These are phyloP conservation scores for Gadopsis marmoratus DNA, from an alignment of 2,797 vertebrate genomes.

Conservation along the genomic window DNA sequence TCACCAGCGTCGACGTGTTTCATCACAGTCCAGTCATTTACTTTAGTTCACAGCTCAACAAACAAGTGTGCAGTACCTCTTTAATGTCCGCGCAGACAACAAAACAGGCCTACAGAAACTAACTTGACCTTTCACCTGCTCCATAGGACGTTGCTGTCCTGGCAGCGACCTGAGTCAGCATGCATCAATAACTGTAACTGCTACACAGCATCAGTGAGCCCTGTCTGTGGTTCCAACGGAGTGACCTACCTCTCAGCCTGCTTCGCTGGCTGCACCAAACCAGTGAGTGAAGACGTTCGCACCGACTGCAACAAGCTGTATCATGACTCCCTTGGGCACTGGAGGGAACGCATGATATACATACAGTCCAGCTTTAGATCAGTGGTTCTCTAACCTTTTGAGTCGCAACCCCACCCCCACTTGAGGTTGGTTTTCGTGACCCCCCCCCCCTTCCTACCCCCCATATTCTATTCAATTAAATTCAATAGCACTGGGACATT, in stretches of 20 bases:
- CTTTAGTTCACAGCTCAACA: too few species aligned
- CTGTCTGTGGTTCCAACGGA: slow-evolving; percentile 95
- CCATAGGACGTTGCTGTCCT: slow-evolving; percentile 80
- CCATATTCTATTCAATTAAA: too few species aligned
- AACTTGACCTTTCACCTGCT: slow-evolving; percentile 59
- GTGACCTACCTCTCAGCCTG: slow-evolving; percentile 98
- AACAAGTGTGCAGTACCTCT: too few species aligned
- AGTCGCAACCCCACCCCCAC: too few species aligned
- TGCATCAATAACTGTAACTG: slow-evolving; percentile 98
- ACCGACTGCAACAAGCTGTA: not conserved
- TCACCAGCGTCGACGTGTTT: too few species aligned
- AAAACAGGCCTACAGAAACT: not conserved
- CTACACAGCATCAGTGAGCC: slow-evolving; percentile 95
- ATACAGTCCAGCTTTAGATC: not conserved
- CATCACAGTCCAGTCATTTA: too few species aligned
- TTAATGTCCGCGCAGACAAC: not conserved
- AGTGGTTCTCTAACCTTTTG: too few species aligned
- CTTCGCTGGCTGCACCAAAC: slow-evolving; percentile 96
- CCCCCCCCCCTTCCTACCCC: too few species aligned
- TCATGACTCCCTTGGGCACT: rapidly evolving
- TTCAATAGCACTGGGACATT: too few species aligned
- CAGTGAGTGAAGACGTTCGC: slow-evolving; percentile 80
- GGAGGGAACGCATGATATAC: not conserved
- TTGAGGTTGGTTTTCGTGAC: too few species aligned
- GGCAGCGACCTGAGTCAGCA: slow-evolving; percentile 87